These are phyloP conservation scores for Anolis carolinensis DNA, from an alignment of 2,113 vertebrate species.

Conservation along the genomic window DNA sequence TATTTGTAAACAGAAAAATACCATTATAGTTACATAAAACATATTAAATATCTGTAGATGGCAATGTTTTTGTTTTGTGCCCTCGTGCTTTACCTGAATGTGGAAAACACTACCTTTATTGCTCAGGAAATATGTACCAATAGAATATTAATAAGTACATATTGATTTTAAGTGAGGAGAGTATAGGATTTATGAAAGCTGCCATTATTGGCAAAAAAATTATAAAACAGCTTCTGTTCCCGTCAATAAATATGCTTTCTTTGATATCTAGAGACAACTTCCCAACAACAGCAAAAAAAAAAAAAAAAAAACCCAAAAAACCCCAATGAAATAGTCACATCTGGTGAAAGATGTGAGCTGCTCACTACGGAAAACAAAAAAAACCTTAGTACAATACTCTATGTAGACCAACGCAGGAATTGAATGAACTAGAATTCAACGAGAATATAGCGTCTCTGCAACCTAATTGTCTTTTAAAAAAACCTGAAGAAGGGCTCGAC, in stretches of 20 bases:
- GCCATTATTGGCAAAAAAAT: constrained; percentile 9
- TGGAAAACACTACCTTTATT: not conserved
- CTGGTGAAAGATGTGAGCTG: too few species aligned
- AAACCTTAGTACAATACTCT: too few species aligned
- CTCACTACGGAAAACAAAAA: too few species aligned
- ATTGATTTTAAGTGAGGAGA: constrained; percentile 62
- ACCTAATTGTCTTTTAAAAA: too few species aligned
- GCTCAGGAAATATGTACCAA: not conserved
- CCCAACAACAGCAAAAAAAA: not conserved
- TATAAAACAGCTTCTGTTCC: too few species aligned
- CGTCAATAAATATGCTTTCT: not conserved
- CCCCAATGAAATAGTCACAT: not conserved
- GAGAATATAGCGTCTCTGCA: too few species aligned
- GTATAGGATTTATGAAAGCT: constrained; percentile 56
- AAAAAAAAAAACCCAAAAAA: too few species aligned
- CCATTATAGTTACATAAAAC: constrained; percentile 37
- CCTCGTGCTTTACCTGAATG: constrained; percentile 3
- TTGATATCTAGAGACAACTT: constrained; percentile 31
- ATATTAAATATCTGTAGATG: constrained; percentile 25
- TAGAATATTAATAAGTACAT: constrained; percentile 55
- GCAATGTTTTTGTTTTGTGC: constrained; percentile 22
- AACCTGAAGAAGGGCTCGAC: too few species aligned
- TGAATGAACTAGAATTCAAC: too few species aligned
- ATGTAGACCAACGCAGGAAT: too few species aligned
- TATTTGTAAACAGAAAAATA: constrained; percentile 46